Conservation (phyloP, 2,888 invertebrate species). For the Drosophila nigricruria region DNA sequence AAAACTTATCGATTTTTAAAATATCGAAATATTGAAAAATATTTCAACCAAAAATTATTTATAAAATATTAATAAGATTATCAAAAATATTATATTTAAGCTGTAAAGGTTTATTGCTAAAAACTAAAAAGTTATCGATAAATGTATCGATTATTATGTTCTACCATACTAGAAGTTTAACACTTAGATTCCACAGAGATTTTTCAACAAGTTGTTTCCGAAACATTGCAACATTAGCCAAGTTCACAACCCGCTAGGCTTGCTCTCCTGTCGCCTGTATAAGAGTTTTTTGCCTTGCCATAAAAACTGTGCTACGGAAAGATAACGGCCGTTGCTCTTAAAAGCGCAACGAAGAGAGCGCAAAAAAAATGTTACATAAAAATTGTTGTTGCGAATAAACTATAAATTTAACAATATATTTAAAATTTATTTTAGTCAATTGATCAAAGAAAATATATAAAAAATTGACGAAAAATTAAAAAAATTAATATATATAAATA, state of each 20-base stretch:
- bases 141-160: background rate
- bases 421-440: background rate
- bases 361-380: conserved; percentile 13
- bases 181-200: background rate
- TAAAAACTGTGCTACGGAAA: conserved; percentile 53
- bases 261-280: conserved; percentile 34
- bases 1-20: background rate
- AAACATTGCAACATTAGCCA: conserved; percentile 50
- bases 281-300: conserved; percentile 45
- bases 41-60: too few relatives aligned
- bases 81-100: too few relatives aligned
- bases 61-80: too few relatives aligned
- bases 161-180: background rate
- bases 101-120: background rate
- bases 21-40: background rate
- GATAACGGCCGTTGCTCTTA: conserved; percentile 19
- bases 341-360: conserved; percentile 8
- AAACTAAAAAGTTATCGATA: background rate
- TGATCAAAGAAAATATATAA: too few relatives aligned
- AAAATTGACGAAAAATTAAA: background rate
- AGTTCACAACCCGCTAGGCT: conserved; percentile 47
- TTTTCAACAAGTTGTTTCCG: conserved; percentile 70
- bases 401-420: background rate
- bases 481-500: background rate
- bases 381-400: conserved; percentile 14